Evolutionary conservation across 1,140 invertebrate species (phyloP).

Genomic region (Leptopilina clavipes): DNA sequence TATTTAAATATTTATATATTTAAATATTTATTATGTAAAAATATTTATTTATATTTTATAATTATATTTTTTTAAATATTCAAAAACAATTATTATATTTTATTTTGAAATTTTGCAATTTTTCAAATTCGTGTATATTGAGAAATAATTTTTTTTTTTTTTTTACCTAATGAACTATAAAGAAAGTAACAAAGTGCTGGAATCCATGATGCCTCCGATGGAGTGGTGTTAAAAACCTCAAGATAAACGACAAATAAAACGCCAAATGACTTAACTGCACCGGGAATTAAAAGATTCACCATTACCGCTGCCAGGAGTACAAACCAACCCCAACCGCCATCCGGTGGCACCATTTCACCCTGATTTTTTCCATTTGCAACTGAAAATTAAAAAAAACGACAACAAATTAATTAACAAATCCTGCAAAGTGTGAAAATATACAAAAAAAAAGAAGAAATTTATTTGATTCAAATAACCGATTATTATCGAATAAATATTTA

Average conservation of each 20-base stretch:
- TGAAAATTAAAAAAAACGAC: conserved; percentile 35
- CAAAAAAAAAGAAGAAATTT: no score
- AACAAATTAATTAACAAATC: no score
- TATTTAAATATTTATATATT: no score
- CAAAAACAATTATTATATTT: no score
- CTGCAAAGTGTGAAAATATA: no score
- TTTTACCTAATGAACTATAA: conserved; percentile 88
- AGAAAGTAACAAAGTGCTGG: conserved; percentile 89
- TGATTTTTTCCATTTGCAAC: conserved; percentile 48
- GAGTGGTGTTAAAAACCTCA: conserved; percentile 82
- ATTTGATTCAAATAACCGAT: no score
- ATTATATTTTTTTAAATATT: no score
- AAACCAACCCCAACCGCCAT: conserved; percentile 88
- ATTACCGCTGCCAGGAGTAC: conserved; percentile 86
- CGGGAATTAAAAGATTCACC: conserved; percentile 88
- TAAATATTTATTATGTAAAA: no score
- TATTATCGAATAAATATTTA: no score
- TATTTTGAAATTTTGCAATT: no score
- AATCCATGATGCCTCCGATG: conserved; percentile 86
- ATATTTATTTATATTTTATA: no score
- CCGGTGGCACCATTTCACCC: conserved; percentile 78
- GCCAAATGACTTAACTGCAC: conserved; percentile 91
- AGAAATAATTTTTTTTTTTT: not conserved
- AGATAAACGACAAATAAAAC: conserved; percentile 88
- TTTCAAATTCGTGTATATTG: no score